A percentile compares a stretch with the other conserved stretches of the same genome.
Conservation (phyloP, 64 coral and sea anemone genomes). For the Acropora tenuis region DNA sequence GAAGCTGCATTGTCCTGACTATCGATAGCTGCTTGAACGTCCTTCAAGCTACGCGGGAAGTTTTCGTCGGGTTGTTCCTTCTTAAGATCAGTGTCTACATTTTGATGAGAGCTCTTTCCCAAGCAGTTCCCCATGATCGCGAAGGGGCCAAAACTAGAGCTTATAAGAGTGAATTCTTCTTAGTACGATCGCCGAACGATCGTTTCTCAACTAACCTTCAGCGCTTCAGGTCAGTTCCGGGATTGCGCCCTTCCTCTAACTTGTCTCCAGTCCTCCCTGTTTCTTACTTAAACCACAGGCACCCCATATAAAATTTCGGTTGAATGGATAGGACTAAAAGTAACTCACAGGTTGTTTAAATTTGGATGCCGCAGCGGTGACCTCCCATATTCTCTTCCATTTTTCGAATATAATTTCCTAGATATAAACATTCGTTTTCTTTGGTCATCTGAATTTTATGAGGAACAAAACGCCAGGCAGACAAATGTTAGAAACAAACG, state of each 20-base stretch:
- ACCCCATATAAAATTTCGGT: not conserved
- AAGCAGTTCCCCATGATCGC: conserved; percentile 64
- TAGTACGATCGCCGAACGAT: not conserved
- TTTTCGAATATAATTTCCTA: too few relatives aligned
- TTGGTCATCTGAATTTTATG: too few relatives aligned
- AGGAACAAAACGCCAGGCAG: too few relatives aligned
- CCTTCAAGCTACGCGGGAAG: not conserved
- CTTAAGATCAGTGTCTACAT: not conserved
- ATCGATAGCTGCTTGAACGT: not conserved
- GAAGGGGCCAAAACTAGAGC: not conserved
- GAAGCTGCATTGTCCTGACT: not conserved
- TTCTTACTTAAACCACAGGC: not conserved
- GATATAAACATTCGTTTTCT: too few relatives aligned
- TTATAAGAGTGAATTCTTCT: not conserved
- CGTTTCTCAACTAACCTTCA: not conserved
- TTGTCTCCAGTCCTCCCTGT: not conserved
- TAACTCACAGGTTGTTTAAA: too few relatives aligned
- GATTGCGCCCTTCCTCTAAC: conserved; percentile 31
- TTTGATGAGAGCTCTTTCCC: conserved; percentile 11
- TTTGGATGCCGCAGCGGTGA: too few relatives aligned
- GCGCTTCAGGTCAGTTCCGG: conserved; percentile 23
- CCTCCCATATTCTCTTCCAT: too few relatives aligned
- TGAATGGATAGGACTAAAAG: too few relatives aligned
- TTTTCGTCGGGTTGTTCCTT: conserved; percentile 5
- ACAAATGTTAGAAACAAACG: too few relatives aligned